These are phyloP conservation scores for Aplidium turbinatum DNA, from an alignment of 23 tunicate genomes.

Conservation along the genomic window DNA sequence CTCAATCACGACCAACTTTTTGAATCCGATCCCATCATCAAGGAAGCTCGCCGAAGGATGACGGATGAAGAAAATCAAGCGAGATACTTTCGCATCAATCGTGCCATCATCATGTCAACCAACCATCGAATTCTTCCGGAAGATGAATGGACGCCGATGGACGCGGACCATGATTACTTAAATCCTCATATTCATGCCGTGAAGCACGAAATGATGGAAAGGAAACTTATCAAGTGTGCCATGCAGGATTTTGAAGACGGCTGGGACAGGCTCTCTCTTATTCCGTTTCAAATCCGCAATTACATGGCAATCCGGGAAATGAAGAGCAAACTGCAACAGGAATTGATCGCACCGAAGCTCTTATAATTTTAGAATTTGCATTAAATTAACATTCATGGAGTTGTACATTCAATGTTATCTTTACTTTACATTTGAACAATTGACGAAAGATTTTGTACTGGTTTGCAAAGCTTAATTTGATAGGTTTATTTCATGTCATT, in stretches of 20 bases:
- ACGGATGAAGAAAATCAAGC: slow-evolving; percentile 63
- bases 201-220: slow-evolving; percentile 40
- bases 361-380: not conserved
- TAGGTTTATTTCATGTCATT: too few relatives aligned
- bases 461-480: too few relatives aligned
- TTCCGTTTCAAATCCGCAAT: slow-evolving; percentile 52
- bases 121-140: slow-evolving; percentile 59
- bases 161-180: slow-evolving; percentile 74
- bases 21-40: slow-evolving; percentile 34
- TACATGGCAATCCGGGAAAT: slow-evolving; percentile 41
- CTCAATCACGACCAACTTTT: slow-evolving; percentile 53
- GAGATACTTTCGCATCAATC: slow-evolving; percentile 41
- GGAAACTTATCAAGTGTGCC: slow-evolving; percentile 66
- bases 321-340: slow-evolving; percentile 11
- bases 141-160: slow-evolving; percentile 90
- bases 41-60: slow-evolving; percentile 55
- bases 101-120: slow-evolving; percentile 53
- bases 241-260: slow-evolving; percentile 52
- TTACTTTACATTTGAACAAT: too few relatives aligned
- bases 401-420: too few relatives aligned
- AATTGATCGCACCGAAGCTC: slow-evolving; percentile 27
- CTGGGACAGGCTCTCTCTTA: slow-evolving; percentile 42
- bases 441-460: too few relatives aligned
- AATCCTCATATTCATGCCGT: slow-evolving; percentile 27
- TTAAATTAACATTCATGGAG: too few relatives aligned